phyloP scores from a whole-genome alignment of 2,113 vertebrate species.

The Uria lomvia region DNA sequence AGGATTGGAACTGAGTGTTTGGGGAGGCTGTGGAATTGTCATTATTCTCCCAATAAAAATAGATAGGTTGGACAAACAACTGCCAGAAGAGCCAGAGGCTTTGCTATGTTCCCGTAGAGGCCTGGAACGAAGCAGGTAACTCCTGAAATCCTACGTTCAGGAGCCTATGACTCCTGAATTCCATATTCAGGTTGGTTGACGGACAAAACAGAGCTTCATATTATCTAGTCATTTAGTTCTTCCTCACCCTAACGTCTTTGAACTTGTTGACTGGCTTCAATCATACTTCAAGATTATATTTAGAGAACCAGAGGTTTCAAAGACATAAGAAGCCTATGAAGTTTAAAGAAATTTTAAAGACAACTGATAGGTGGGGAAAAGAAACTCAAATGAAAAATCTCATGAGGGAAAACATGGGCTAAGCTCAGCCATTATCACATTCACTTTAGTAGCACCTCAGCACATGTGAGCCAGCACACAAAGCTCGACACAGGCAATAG shows the following conservation, averaged over 20 bases:
- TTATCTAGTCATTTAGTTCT: neutral
- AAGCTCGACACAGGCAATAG: neutral
- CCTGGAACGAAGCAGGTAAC: neutral
- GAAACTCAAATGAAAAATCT: neutral
- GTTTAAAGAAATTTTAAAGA: neutral
- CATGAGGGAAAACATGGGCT: neutral
- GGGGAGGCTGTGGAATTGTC: neutral
- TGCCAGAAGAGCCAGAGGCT: neutral
- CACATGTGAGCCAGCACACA: neutral
- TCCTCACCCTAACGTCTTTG: neutral
- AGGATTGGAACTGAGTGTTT: neutral
- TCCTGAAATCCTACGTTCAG: neutral
- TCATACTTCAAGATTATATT: neutral
- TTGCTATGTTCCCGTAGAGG: neutral
- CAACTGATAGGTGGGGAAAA: neutral
- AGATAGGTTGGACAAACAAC: neutral
- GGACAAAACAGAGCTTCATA: neutral
- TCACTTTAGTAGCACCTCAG: neutral
- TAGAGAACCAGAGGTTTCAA: neutral
- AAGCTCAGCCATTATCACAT: neutral
- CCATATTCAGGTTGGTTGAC: neutral
- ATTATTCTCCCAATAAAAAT: neutral
- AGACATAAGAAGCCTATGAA: neutral
- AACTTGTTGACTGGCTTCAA: neutral
- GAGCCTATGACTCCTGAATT: neutral